Conservation (phyloP, 2,113 vertebrate genomes). For the Platichthys flesus region DNA sequence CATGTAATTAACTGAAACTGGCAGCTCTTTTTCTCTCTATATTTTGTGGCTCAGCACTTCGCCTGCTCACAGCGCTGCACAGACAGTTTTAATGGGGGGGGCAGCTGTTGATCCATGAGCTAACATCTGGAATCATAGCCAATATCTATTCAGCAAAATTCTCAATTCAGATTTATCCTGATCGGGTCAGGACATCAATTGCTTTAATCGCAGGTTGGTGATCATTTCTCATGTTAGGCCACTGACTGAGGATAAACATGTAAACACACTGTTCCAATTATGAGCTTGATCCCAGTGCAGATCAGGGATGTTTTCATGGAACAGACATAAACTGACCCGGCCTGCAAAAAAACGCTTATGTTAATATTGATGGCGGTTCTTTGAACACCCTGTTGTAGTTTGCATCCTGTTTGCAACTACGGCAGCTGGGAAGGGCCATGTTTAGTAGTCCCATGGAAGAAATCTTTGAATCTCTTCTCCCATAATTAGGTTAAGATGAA, state of each 20-base stretch:
- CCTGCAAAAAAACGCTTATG: too few relatives aligned
- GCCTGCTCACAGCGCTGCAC: neutral
- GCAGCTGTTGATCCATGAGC: neutral
- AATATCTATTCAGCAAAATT: neutral
- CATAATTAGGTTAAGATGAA: too few relatives aligned
- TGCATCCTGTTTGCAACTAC: too few relatives aligned
- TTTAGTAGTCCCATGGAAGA: too few relatives aligned
- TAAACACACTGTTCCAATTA: neutral
- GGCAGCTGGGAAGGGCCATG: too few relatives aligned
- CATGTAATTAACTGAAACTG: neutral
- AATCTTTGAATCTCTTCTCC: too few relatives aligned
- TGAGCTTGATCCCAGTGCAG: neutral
- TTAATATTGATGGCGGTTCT: too few relatives aligned
- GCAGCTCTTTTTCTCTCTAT: neutral
- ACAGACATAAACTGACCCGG: too few relatives aligned
- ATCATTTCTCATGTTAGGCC: too few relatives aligned
- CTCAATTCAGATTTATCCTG: neutral
- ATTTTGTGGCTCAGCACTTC: neutral
- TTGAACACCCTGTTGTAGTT: too few relatives aligned
- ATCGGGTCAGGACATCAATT: neutral
- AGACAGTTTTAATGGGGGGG: neutral
- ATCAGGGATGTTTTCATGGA: neutral
- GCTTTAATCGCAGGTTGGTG: neutral
- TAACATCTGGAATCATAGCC: neutral
- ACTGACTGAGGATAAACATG: neutral